Conservation (phyloP, 1,140 invertebrate species). For the Cherax destructor region DNA sequence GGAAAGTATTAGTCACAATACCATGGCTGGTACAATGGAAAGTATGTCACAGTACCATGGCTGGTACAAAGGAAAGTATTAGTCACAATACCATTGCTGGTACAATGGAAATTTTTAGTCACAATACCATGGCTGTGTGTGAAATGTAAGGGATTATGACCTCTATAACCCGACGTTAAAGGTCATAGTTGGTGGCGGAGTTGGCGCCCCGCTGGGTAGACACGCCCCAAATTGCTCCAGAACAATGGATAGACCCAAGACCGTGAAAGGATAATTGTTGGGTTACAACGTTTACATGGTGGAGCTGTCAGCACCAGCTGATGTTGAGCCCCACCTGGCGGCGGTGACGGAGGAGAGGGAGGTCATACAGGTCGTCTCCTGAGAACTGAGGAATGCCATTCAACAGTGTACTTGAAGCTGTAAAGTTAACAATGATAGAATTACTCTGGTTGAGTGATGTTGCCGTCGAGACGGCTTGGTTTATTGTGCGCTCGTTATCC, state of each 20-base stretch:
- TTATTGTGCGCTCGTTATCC: not conserved
- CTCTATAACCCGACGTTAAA: not conserved
- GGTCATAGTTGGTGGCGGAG: not conserved
- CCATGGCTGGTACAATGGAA: too few species aligned
- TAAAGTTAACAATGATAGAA: too few species aligned
- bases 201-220: not conserved
- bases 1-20: too few species aligned
- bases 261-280: not conserved
- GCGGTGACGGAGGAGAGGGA: not conserved
- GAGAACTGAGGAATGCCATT: not conserved
- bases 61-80: too few species aligned
- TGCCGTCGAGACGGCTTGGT: not conserved
- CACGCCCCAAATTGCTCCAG: slow-evolving; percentile 2
- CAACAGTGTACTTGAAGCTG: too few species aligned
- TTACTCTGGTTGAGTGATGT: not conserved
- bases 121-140: too few species aligned
- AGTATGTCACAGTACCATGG: too few species aligned
- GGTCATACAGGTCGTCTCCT: not conserved
- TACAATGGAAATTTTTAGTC: too few species aligned
- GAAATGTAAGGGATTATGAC: not conserved
- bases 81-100: too few species aligned
- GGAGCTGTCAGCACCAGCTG: not conserved
- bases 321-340: too few species aligned
- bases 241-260: slow-evolving; percentile 7
- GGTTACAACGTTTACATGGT: not conserved